phyloP scores from a whole-genome alignment of 1,140 invertebrate species.

The Tyrophagus putrescentiae region DNA sequence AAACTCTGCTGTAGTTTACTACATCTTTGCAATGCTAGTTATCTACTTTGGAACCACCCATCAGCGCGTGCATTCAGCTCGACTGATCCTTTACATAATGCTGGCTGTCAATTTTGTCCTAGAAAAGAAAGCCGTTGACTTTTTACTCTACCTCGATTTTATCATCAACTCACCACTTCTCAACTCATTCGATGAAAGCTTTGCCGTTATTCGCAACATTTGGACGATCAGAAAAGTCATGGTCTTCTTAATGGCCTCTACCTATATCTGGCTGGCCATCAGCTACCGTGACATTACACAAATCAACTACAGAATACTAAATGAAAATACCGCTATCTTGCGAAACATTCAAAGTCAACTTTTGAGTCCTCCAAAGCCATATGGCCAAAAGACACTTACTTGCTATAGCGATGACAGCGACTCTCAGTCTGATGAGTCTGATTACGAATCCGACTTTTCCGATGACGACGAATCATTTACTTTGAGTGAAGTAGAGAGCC shows the following conservation, averaged over 20 bases:
- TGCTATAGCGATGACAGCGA: neutral
- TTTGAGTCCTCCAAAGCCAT: neutral
- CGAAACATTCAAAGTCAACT: conserved; percentile 10
- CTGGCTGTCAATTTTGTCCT: conserved; percentile 35
- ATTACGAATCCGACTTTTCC: neutral
- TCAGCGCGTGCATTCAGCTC: conserved; percentile 36
- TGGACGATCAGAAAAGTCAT: conserved; percentile 2
- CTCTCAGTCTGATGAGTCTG: neutral
- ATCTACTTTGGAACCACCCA: conserved; percentile 42
- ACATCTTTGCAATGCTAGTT: conserved; percentile 37
- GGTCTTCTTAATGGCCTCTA: neutral
- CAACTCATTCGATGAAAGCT: neutral
- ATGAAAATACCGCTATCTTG: neutral
- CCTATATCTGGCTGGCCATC: neutral
- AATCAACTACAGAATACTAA: conserved; percentile 10
- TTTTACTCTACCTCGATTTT: too few relatives aligned
- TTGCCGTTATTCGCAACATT: neutral
- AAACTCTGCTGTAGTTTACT: conserved; percentile 44
- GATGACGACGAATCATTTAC: neutral
- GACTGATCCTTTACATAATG: conserved; percentile 40
- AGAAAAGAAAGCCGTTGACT: conserved; percentile 29
- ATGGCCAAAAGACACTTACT: neutral
- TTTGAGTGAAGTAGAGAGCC: neutral
- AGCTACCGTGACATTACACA: neutral
- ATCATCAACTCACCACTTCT: too few relatives aligned